Base-by-base conservation (phyloP, 2,888 invertebrate genomes). In the Bellardia bayeri region DNA sequence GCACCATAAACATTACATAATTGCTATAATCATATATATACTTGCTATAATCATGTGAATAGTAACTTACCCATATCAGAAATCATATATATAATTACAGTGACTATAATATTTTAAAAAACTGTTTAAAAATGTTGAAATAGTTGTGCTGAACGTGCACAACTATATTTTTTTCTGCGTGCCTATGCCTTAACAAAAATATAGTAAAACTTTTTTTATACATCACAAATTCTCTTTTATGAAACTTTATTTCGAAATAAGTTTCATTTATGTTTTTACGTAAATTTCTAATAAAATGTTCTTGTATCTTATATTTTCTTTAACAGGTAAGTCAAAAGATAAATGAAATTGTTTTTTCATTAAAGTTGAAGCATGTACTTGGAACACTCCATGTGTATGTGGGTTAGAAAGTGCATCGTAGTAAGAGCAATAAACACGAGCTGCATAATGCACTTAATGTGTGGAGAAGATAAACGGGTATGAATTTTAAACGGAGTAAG, bases 251-350 rank as follows among this genome's bases (percentile, higher is more conserved):
- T 61, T 63, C 13, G 13, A 5, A 37, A 6, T 37, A 63, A 63
- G 37, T 63, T 63, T 63, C 63, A 37, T 63, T 2, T 58, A 23
- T 11, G 11, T 5, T 51, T 5, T n/a, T 54, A 2, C 13, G 13
- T 13, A 33, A 11, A 14, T 37, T 63, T 14, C 33, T 63, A 63
- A 49, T 49, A 23, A 68, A 45, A 68, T 68, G 14, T 45, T 68
- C 49, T 42, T 66, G 5, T 69, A n/a, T 54, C n/a, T 69, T 14
- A 37, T 37, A 49, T 68, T 45, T 49, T 51, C 30, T 49, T 23
- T 68, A 13, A 14, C 68, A 69, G 69, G 69, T 69, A 69, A 69
- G 69, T 69, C 51, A 49, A 30, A 69, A 14, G 8, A 69, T 9
- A 54, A 33, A 69, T 4, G 13, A n/a, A 69, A 69, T 69, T 33